Evolutionary conservation across 2,888 invertebrate species (phyloP).

Genomic region (Plebejus anna): DNA sequence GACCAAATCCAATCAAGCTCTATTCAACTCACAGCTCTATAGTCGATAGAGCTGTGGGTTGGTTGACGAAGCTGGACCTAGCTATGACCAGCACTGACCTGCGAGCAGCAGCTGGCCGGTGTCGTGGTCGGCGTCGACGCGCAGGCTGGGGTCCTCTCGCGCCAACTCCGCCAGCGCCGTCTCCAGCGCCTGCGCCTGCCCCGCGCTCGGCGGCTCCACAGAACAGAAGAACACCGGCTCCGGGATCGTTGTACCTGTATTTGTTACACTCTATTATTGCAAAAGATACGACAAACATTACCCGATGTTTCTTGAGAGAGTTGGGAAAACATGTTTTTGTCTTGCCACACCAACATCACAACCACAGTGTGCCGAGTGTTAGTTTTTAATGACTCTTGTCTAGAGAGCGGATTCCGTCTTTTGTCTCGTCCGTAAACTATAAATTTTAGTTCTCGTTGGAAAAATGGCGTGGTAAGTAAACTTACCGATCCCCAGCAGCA

Average conservation of each 20-base stretch:
- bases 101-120: slow-evolving; percentile 93
- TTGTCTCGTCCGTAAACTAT: too few species aligned
- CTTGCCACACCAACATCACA: too few species aligned
- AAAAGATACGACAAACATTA: neutral
- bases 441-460: too few species aligned
- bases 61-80: too few species aligned
- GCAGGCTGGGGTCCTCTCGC: slow-evolving; percentile 94
- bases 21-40: too few species aligned
- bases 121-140: slow-evolving; percentile 86
- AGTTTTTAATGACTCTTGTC: too few species aligned
- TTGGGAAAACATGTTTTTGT: too few species aligned
- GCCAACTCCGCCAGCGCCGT: slow-evolving; percentile 88
- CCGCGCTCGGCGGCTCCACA: slow-evolving; percentile 92
- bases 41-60: too few species aligned
- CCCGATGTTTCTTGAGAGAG: neutral
- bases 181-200: slow-evolving; percentile 88
- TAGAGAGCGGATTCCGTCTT: too few species aligned
- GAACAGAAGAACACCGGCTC: slow-evolving; percentile 98
- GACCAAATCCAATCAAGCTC: too few species aligned
- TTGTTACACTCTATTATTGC: too few species aligned
- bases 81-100: neutral
- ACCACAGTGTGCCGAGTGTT: too few species aligned
- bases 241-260: slow-evolving; percentile 84
- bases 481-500: slow-evolving; percentile 64
- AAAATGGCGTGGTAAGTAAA: neutral